A percentile compares a stretch with the other conserved stretches of the same genome.
These are phyloP conservation scores for Bambusicola thoracicus DNA, from an alignment of 2,113 vertebrate genomes.

Conservation along the genomic window DNA sequence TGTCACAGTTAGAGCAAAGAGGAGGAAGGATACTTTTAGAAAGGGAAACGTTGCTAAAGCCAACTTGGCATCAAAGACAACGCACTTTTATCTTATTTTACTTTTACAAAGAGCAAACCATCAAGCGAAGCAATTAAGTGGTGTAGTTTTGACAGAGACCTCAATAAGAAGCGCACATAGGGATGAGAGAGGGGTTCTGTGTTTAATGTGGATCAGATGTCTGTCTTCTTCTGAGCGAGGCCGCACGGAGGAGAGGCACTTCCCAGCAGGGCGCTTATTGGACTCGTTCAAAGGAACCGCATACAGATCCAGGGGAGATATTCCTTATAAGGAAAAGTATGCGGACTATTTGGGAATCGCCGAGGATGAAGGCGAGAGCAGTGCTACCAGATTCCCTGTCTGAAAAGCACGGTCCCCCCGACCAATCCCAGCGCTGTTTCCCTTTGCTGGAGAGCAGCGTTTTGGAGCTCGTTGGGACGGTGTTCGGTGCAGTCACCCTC, in stretches of 20 bases:
- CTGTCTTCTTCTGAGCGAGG: neutral
- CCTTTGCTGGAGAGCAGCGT: constrained; percentile 12
- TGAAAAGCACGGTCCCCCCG: neutral
- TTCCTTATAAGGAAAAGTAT: constrained; percentile 90
- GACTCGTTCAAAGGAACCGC: constrained; percentile 75
- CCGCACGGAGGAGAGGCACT: constrained; percentile 50
- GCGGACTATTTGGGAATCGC: constrained; percentile 82
- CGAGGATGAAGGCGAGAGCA: constrained; percentile 63
- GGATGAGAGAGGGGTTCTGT: neutral
- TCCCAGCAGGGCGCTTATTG: constrained; percentile 74
- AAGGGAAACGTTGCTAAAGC: neutral
- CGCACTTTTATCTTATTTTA: neutral
- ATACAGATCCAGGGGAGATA: constrained; percentile 81
- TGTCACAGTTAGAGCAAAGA: constrained; percentile 13
- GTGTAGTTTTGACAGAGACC: constrained; percentile 43
- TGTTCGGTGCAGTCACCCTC: neutral
- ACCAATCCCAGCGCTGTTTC: neutral
- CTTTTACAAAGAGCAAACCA: neutral
- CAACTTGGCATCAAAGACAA: neutral
- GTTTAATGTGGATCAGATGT: constrained; percentile 70
- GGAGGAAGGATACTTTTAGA: neutral
- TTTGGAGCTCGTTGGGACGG: neutral
- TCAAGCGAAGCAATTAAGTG: neutral
- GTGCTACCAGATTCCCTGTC: constrained; percentile 28
- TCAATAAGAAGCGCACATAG: neutral